Percentiles rank a stretch among this genome's conserved stretches.
These are phyloP conservation scores for Thamnophis elegans DNA, from an alignment of 2,797 vertebrate species.

Conservation along the genomic window DNA sequence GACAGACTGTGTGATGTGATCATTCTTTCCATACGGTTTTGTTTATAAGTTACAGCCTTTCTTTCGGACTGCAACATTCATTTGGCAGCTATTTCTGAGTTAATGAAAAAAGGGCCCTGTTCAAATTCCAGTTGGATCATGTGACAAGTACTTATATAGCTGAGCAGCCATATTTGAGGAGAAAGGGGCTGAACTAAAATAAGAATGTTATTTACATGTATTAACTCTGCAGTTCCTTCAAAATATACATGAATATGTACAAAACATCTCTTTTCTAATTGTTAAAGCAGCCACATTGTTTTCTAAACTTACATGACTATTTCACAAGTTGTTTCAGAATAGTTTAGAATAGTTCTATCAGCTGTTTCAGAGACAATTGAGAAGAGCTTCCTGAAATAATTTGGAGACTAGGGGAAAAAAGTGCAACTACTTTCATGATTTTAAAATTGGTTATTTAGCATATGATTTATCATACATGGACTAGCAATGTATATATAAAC, in stretches of 20 bases:
- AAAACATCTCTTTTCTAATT: background rate
- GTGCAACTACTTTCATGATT: background rate
- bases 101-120: constrained; percentile 35
- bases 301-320: background rate
- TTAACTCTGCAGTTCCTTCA: background rate
- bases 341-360: background rate
- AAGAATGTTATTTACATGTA: fast-evolving
- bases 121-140: constrained; percentile 7
- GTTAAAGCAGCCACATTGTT: background rate
- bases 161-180: background rate
- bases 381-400: background rate
- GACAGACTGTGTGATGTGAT: background rate
- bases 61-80: constrained; percentile 20
- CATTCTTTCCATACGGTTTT: constrained; percentile 44
- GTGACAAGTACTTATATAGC: background rate
- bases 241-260: background rate
- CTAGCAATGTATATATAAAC: too few species aligned
- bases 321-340: background rate
- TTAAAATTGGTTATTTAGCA: background rate
- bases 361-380: background rate
- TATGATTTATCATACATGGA: background rate
- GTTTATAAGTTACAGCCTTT: constrained; percentile 37
- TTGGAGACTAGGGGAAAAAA: background rate
- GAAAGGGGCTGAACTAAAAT: background rate
- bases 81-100: constrained; percentile 33